Base-by-base conservation (phyloP, 2,888 invertebrate genomes). In the Amiota minor region DNA sequence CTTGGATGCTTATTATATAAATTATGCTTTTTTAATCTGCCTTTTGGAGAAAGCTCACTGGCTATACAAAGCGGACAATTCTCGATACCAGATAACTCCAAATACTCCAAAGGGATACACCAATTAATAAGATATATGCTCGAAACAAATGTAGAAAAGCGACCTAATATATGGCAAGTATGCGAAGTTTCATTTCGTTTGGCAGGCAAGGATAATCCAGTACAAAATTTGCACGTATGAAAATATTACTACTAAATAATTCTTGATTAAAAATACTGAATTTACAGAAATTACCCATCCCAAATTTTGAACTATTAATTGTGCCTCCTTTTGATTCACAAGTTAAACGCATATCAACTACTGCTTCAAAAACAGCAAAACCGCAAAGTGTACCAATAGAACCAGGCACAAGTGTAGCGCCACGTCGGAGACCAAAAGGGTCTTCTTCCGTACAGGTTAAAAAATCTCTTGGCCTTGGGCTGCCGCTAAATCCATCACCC, bases 51-150 rank as follows among this genome's bases (percentile, higher is more conserved):
- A 89, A 96, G 96, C 86, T 94, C 95, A n/a, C 91, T 97, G 80
- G 97, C 97, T 70, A 97, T 98, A 87, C 96, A 97, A 89, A 96
- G 95, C 89, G 97, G 95, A 70, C 94, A 94, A 86, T 96, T 96
- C 88, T 93, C 93, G 79, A 95, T 97, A 90, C 97, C 97, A 71
- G 94, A 96, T 88, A 93, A 92, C 89, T 94, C 95, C 20, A 93
- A 92, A 89, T 96, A 93, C 90, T 93, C 95, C 35, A 92, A 91
- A 83, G 92, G 92, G 74, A 89, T 95, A 86, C 94, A 94, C 89
- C 92, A 93, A 80, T 90, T 96, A 74, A 95, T 96, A 78, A 92
- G 95, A 80, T 96, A 93, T 86, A 95, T 97, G 94, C 91, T 97
- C 77, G 95, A 96, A 87, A 93, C 95, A 64, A 95, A 97, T 90